A percentile compares a stretch with the other conserved stretches of the same genome.
phyloP scores from a whole-genome alignment of 2,113 vertebrate genomes.

The Trochalopteron elliotii region DNA sequence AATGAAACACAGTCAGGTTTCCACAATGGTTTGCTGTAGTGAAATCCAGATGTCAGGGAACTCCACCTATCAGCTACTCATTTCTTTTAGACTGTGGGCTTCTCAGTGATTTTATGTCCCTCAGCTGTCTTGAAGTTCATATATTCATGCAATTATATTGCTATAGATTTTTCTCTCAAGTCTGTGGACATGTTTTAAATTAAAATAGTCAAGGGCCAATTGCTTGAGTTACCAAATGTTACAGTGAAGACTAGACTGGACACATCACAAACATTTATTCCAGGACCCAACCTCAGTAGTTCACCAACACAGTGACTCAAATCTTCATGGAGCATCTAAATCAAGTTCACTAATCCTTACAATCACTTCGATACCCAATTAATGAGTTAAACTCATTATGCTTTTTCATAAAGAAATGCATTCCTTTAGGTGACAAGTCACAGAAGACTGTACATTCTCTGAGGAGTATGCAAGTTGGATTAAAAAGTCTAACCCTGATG shows the following conservation, averaged over 20 bases:
- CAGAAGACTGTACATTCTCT: neutral
- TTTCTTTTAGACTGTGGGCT: neutral
- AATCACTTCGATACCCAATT: neutral
- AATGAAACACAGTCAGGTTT: neutral
- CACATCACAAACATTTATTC: neutral
- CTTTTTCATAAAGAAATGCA: neutral
- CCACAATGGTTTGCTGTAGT: neutral
- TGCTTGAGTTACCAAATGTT: neutral
- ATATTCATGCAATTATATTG: neutral
- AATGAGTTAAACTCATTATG: neutral
- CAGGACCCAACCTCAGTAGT: neutral
- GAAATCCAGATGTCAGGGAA: slow-evolving; percentile 46
- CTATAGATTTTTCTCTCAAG: neutral
- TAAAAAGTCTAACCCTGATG: neutral
- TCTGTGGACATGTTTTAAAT: slow-evolving; percentile 21
- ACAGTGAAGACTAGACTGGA: neutral
- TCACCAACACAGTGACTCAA: neutral
- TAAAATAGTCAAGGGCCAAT: neutral
- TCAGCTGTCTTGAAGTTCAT: slow-evolving; percentile 19
- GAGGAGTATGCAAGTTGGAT: neutral
- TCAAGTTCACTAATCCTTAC: neutral
- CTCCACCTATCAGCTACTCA: neutral
- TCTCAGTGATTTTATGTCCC: neutral
- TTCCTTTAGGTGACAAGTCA: neutral
- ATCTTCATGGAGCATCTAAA: neutral